phyloP scores from a whole-genome alignment of 2,888 invertebrate genomes.

The Hybos culiciformis region DNA sequence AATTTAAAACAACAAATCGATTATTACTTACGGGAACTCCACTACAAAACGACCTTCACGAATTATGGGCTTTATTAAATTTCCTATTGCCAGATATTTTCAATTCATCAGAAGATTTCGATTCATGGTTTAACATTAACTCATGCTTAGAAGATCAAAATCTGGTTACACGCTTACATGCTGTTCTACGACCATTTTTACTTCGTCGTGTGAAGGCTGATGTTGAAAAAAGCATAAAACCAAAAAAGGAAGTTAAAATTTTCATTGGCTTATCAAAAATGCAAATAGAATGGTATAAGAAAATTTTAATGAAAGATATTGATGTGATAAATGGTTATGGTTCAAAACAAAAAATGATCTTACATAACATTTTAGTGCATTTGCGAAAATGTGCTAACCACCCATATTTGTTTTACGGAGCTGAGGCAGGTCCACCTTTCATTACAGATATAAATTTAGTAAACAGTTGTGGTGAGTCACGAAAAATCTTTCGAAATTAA shows the following conservation, averaged over 20 bases:
- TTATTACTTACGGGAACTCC: constrained; percentile 87
- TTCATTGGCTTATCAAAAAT: constrained; percentile 90
- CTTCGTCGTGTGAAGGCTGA: constrained; percentile 83
- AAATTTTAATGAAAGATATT: constrained; percentile 92
- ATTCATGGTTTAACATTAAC: constrained; percentile 90
- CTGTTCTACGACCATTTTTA: constrained; percentile 78
- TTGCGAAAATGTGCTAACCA: constrained; percentile 90
- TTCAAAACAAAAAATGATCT: constrained; percentile 82
- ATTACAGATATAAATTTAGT: constrained; percentile 86
- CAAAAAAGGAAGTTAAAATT: constrained; percentile 89
- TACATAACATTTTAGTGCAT: constrained; percentile 95
- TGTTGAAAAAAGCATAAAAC: constrained; percentile 83
- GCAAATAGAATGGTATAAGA: constrained; percentile 96
- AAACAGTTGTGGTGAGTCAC: no score
- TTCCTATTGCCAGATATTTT: constrained; percentile 92
- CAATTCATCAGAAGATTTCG: constrained; percentile 89
- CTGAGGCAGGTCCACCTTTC: constrained; percentile 91
- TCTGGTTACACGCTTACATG: constrained; percentile 76
- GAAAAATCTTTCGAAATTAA: no score
- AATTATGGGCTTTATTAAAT: constrained; percentile 89
- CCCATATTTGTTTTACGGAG: constrained; percentile 92
- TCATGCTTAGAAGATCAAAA: constrained; percentile 75
- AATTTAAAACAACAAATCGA: constrained; percentile 86
- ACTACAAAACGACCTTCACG: constrained; percentile 90
- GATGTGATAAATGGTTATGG: constrained; percentile 93